These are phyloP conservation scores for Drosophila sucinea DNA, from an alignment of 1,140 invertebrate species.

Conservation along the genomic window DNA sequence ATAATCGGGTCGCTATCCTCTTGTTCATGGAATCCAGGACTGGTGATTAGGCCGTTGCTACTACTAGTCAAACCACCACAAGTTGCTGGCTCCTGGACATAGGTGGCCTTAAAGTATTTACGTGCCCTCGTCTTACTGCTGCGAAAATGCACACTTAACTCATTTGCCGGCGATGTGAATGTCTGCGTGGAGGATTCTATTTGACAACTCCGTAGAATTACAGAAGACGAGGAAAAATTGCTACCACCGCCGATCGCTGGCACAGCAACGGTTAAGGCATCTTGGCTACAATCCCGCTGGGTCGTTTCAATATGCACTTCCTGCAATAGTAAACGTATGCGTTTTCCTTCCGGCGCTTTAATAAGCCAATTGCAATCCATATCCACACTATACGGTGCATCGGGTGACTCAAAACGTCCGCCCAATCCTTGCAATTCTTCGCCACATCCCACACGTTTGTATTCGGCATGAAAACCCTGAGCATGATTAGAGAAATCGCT, in stretches of 20 bases:
- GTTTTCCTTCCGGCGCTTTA: slow-evolving; percentile 86
- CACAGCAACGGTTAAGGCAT: slow-evolving; percentile 38
- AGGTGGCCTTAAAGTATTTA: slow-evolving; percentile 85
- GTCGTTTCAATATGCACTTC: slow-evolving; percentile 86
- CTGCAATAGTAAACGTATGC: slow-evolving; percentile 82
- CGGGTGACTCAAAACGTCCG: slow-evolving; percentile 63
- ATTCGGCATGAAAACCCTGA: slow-evolving; percentile 84
- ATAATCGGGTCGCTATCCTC: background rate
- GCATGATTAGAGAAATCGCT: slow-evolving; percentile 83
- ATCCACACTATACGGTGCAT: slow-evolving; percentile 86
- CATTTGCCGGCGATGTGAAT: slow-evolving; percentile 88
- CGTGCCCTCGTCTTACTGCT: slow-evolving; percentile 87
- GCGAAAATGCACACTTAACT: slow-evolving; percentile 88
- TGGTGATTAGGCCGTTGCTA: slow-evolving; percentile 88
- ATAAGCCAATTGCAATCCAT: slow-evolving; percentile 90
- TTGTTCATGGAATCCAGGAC: slow-evolving; percentile 90
- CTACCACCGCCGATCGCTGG: background rate
- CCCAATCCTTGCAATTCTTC: slow-evolving; percentile 16
- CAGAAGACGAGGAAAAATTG: slow-evolving; percentile 19
- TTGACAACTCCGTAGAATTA: slow-evolving; percentile 47
- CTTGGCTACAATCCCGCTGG: slow-evolving; percentile 42
- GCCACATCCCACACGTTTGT: slow-evolving; percentile 83
- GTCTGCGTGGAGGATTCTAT: slow-evolving; percentile 40
- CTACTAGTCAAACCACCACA: slow-evolving; percentile 90
- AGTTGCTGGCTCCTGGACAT: slow-evolving; percentile 63